Base-by-base conservation (phyloP, 2,113 vertebrate species). In the Suricata suricatta region DNA sequence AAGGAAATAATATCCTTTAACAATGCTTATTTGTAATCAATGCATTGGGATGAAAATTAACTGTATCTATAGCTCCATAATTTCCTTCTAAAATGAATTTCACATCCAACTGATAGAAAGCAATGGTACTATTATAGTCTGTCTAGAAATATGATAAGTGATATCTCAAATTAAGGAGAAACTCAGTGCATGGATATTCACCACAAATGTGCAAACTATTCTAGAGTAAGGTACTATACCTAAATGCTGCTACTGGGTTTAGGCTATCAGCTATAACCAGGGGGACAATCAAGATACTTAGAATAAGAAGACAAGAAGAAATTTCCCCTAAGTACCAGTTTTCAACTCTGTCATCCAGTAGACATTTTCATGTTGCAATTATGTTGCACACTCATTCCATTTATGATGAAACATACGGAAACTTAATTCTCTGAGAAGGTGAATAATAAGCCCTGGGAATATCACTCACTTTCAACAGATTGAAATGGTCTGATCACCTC, bases 381-480 rank as follows among this genome's bases (percentile, higher is more conserved):
- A 79, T 64, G 74, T 90, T 85, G 71, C 84, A 90, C 64, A 74
- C 14, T 93, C 54, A 74, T 97, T 95, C 52, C 60, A 68, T 82
- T 97, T 94, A 90, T 90, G 95, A 97, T 95, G 97, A 98, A 97
- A 97, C 95, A 94, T 79, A 93, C 15, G 92, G 94, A 96, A 97
- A 96, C 91, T 95, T 96, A 93, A 96, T 97, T 96, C 84, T 97
- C 33, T 96, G 89, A 80, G 93, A 15, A 76, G n/a, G 77, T 96
- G 93, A 90, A 94, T 88, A 97, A 87, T 47, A 88, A n/a, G 14
- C 92, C 57, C 63, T 44, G 38, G 31, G 82, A 96, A 71, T 90
- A 93, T 95, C 91, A 93, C 19, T 97, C 68, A 3, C 71, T 97
- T 97, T 64, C 90, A 95, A 89, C 92, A 96, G 77, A 95, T 29